These are phyloP conservation scores for Xylota sylvarum DNA, from an alignment of 2,888 invertebrate species.

Conservation along the genomic window DNA sequence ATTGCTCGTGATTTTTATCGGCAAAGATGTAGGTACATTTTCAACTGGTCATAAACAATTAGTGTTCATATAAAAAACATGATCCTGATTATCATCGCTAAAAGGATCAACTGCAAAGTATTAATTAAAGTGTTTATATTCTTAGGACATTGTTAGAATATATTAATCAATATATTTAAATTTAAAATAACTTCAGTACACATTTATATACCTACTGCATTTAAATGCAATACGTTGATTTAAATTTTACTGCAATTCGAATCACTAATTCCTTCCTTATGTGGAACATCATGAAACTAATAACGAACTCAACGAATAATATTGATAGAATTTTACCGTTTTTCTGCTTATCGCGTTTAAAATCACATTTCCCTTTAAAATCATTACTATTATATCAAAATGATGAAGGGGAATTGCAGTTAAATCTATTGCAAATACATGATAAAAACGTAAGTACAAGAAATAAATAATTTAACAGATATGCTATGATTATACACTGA, in stretches of 20 bases:
- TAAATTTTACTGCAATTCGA: not conserved
- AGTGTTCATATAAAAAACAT: not conserved
- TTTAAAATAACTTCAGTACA: not conserved
- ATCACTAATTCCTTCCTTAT: not conserved
- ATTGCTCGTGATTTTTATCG: not conserved
- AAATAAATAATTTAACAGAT: not conserved
- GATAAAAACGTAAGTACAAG: constrained; percentile 45
- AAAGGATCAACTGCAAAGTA: not conserved
- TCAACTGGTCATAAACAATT: not conserved
- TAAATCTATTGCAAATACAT: not conserved
- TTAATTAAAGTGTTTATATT: not conserved
- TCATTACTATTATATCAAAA: constrained; percentile 42
- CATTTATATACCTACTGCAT: not conserved
- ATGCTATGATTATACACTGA: not conserved
- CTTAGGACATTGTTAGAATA: not conserved
- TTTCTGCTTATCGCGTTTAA: constrained; percentile 7
- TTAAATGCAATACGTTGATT: not conserved
- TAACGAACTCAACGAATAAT: constrained; percentile 15
- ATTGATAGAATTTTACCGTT: constrained; percentile 1
- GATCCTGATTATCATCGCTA: not conserved
- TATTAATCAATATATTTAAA: not conserved
- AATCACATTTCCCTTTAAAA: constrained; percentile 19
- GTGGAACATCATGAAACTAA: constrained; percentile 54
- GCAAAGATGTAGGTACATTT: not conserved
- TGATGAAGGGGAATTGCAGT: constrained; percentile 41